A percentile compares a stretch with the other conserved stretches of the same genome.
Evolutionary conservation across 2,888 invertebrate species (phyloP).

Genomic region (Erebia ligea): DNA sequence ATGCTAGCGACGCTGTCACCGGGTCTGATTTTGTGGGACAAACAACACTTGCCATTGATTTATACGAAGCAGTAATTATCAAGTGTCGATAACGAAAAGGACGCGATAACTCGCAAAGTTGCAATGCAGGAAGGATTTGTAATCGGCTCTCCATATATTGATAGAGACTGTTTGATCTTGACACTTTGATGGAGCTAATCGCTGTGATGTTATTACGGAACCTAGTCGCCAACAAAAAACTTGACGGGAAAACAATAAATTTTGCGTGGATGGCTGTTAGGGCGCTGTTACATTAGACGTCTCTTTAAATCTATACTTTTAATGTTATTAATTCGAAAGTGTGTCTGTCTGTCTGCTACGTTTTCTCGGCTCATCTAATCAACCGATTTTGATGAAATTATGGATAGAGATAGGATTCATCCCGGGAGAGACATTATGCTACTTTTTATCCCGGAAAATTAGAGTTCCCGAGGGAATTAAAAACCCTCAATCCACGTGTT

Average conservation of each 20-base stretch:
- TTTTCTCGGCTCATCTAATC: too few relatives aligned
- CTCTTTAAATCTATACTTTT: neutral
- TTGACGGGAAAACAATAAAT: conserved; percentile 42
- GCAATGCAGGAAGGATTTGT: conserved; percentile 22
- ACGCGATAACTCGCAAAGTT: neutral
- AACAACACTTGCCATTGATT: neutral
- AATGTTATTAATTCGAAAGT: too few relatives aligned
- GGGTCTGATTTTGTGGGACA: too few relatives aligned
- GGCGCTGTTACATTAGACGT: neutral
- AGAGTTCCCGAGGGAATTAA: too few relatives aligned
- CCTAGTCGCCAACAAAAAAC: conserved; percentile 19
- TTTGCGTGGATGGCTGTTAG: conserved; percentile 24
- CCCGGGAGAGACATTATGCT: too few relatives aligned
- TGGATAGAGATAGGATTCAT: too few relatives aligned
- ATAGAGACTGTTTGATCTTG: conserved; percentile 22
- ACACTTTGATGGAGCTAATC: conserved; percentile 22
- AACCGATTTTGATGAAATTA: too few relatives aligned
- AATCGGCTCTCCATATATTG: conserved; percentile 2
- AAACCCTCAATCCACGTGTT: too few relatives aligned
- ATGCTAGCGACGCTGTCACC: too few relatives aligned
- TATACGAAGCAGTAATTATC: neutral
- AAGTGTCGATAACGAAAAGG: conserved; percentile 9
- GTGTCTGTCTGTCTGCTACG: too few relatives aligned
- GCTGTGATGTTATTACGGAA: conserved; percentile 19
- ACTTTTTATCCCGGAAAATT: too few relatives aligned